Evolutionary conservation across 2,797 vertebrate genomes (phyloP).

Genomic region (Scolopax bukidnonensis): DNA sequence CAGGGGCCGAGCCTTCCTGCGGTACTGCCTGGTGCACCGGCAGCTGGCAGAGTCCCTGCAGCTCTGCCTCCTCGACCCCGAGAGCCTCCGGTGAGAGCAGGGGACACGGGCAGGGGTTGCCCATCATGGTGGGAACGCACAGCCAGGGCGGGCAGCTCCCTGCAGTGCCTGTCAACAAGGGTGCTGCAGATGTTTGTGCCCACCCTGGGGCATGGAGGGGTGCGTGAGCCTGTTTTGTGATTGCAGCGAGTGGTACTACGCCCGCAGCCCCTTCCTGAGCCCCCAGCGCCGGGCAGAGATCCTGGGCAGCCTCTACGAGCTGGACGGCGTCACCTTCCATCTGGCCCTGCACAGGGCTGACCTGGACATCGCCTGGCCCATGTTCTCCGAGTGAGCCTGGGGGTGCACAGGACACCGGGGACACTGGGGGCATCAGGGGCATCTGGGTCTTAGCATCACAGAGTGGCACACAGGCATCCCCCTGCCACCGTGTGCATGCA

Average conservation of each 20-base stretch:
- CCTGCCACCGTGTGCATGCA: too few relatives aligned
- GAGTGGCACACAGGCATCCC: not conserved
- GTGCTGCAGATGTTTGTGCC: not conserved
- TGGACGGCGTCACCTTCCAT: slow-evolving; percentile 72
- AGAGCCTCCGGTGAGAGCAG: slow-evolving; percentile 69
- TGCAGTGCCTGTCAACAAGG: not conserved
- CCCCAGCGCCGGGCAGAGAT: slow-evolving; percentile 62
- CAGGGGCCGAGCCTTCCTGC: slow-evolving; percentile 79
- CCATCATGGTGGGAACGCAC: accelerated
- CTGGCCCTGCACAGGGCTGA: slow-evolving; percentile 67
- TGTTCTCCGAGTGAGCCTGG: slow-evolving; percentile 73
- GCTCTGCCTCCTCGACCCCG: slow-evolving; percentile 74
- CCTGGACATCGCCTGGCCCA: slow-evolving; percentile 78
- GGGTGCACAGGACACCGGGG: accelerated
- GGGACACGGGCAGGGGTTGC: not conserved
- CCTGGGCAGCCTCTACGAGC: slow-evolving; percentile 72
- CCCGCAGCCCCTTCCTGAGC: slow-evolving; percentile 75
- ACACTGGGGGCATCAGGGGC: not conserved
- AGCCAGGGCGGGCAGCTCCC: not conserved
- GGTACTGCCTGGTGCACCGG: slow-evolving; percentile 76
- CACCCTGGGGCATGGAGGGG: accelerated
- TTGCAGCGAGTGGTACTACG: slow-evolving; percentile 79
- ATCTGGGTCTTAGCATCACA: not conserved
- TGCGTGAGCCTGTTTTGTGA: not conserved
- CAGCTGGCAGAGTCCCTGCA: slow-evolving; percentile 80